These are phyloP conservation scores for Smutsia gigantea DNA, from an alignment of 2,797 vertebrate genomes.

Conservation along the genomic window DNA sequence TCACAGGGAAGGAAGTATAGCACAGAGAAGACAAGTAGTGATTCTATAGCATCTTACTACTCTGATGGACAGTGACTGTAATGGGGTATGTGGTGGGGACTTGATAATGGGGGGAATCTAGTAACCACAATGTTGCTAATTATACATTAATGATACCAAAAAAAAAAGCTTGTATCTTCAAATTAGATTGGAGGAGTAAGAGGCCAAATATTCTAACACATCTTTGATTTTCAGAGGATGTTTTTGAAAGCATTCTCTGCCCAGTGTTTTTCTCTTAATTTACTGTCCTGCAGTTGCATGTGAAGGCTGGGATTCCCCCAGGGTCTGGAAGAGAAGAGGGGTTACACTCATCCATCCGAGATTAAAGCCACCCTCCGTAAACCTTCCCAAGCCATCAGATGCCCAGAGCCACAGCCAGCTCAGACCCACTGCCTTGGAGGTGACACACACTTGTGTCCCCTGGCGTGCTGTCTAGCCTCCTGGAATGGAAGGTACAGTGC, in stretches of 20 bases:
- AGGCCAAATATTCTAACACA: background rate
- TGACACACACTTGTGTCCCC: slow-evolving; percentile 52
- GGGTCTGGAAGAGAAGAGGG: slow-evolving; percentile 38
- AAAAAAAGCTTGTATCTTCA: background rate
- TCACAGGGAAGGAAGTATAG: no score
- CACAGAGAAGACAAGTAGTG: no score
- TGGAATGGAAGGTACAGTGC: slow-evolving; percentile 69
- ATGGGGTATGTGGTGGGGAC: no score
- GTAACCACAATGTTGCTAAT: no score
- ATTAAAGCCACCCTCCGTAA: slow-evolving; percentile 72
- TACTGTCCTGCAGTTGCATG: slow-evolving; percentile 47
- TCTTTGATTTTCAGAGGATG: slow-evolving; percentile 36
- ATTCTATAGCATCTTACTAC: no score
- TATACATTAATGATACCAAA: no score
- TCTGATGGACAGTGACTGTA: no score
- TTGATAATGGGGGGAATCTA: no score
- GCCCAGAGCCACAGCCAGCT: slow-evolving; percentile 59
- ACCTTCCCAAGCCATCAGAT: slow-evolving; percentile 58
- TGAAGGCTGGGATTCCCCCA: slow-evolving; percentile 65
- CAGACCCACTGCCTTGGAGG: slow-evolving; percentile 49
- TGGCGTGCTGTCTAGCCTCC: slow-evolving; percentile 67
- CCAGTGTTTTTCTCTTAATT: slow-evolving; percentile 54
- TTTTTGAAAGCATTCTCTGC: slow-evolving; percentile 24
- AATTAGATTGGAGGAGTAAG: background rate
- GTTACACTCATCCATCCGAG: slow-evolving; percentile 33